Conservation (phyloP, 1,140 invertebrate species). For the Eufriesea mexicana region DNA sequence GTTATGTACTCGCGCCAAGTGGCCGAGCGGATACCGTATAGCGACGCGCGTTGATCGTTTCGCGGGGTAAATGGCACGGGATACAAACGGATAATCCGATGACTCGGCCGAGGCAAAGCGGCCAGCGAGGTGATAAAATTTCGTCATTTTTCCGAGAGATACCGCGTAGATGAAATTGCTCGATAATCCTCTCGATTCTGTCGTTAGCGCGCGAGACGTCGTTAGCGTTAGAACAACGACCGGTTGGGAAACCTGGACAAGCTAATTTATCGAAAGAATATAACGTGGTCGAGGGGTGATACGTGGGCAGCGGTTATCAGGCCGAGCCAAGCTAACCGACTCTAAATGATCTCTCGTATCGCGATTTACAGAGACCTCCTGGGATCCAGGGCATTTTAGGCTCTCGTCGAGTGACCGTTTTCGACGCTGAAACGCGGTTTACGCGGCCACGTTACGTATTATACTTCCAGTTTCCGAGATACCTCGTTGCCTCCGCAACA, state of each 20-base stretch:
- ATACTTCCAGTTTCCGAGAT: no score
- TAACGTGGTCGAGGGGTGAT: conserved; percentile 35
- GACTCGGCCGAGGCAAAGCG: not conserved
- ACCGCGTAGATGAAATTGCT: not conserved
- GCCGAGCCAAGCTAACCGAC: conserved; percentile 40
- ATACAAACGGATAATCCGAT: not conserved
- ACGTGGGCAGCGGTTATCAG: conserved; percentile 60
- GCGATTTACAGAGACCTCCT: conserved; percentile 63
- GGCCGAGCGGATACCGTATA: no score
- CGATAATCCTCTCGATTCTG: not conserved
- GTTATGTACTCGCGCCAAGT: not conserved
- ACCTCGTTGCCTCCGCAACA: no score
- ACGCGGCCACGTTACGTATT: no score
- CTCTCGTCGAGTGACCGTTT: conserved; percentile 40
- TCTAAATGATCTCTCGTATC: conserved; percentile 60
- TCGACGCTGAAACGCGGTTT: conserved; percentile 13
- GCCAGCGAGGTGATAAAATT: not conserved
- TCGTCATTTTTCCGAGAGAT: not conserved
- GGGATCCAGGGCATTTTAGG: conserved; percentile 22
- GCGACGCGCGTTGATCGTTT: not conserved
- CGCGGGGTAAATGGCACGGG: no score
- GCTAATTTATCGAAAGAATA: conserved; percentile 64
- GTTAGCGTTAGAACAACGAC: conserved; percentile 12
- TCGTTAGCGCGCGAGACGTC: not conserved
- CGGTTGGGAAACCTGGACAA: conserved; percentile 19